Percentiles rank a stretch among this genome's conserved stretches.
Evolutionary conservation across 2,113 vertebrate species (phyloP).

Genomic region (Trematocara marginatum): DNA sequence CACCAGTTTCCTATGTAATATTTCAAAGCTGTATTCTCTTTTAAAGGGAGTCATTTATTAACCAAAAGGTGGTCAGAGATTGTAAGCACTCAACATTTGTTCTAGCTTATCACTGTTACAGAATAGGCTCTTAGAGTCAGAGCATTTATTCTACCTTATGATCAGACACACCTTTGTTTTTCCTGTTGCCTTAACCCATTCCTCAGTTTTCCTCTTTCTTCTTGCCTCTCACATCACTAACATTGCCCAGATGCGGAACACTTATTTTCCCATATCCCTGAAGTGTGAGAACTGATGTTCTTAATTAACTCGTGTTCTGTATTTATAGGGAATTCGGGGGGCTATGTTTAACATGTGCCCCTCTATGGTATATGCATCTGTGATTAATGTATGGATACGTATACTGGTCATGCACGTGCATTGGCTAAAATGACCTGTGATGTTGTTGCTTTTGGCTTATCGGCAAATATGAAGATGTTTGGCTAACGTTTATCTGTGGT

Average conservation of each 20-base stretch:
- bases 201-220: neutral
- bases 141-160: constrained; percentile 24
- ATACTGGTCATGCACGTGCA: neutral
- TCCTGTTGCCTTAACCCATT: neutral
- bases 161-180: neutral
- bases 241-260: neutral
- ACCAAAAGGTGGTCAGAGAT: constrained; percentile 25
- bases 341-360: neutral
- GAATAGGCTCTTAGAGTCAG: neutral
- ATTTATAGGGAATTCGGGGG: constrained; percentile 1
- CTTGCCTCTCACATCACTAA: neutral
- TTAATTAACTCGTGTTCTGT: constrained; percentile 31
- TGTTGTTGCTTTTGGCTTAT: neutral
- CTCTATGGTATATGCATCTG: constrained; percentile 2
- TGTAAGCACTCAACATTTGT: neutral
- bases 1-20: constrained; percentile 24
- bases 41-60: neutral
- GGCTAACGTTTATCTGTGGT: neutral
- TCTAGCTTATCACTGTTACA: constrained; percentile 19
- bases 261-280: neutral
- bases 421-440: neutral
- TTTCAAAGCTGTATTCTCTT: constrained; percentile 14
- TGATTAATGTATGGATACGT: neutral
- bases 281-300: constrained; percentile 29
- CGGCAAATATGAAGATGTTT: neutral